These are phyloP conservation scores for Lucinisca nassula DNA, from an alignment of 2,888 invertebrate genomes.

Conservation along the genomic window DNA sequence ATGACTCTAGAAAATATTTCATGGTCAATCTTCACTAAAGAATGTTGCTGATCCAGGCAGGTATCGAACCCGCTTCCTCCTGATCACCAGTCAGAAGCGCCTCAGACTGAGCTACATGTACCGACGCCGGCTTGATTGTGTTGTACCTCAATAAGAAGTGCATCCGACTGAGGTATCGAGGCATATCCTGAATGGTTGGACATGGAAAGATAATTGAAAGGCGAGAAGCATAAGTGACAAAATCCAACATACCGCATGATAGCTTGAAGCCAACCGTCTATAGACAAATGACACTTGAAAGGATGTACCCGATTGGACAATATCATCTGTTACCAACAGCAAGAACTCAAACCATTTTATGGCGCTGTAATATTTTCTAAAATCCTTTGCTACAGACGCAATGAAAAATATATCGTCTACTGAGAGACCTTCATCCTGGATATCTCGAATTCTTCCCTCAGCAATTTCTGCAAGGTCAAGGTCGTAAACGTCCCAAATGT, in stretches of 20 bases:
- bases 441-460: constrained; percentile 28
- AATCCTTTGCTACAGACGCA: constrained; percentile 52
- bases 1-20: too few relatives aligned
- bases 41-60: too few relatives aligned
- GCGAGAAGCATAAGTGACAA: neutral
- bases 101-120: too few relatives aligned
- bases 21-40: too few relatives aligned
- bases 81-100: too few relatives aligned
- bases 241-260: constrained; percentile 25
- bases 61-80: too few relatives aligned
- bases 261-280: constrained; percentile 35
- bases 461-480: constrained; percentile 38
- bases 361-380: constrained; percentile 51
- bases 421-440: constrained; percentile 22
- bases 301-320: neutral
- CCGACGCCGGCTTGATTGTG: too few relatives aligned
- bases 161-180: too few relatives aligned
- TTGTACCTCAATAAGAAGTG: too few relatives aligned
- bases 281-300: constrained; percentile 45
- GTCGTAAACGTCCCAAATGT: constrained; percentile 55
- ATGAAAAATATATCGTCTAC: constrained; percentile 61
- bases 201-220: neutral
- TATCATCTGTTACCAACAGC: constrained; percentile 3
- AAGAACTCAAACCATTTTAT: constrained; percentile 62
- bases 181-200: too few relatives aligned